phyloP scores from a whole-genome alignment of 2,113 vertebrate species.

The Oenanthe oenanthe region DNA sequence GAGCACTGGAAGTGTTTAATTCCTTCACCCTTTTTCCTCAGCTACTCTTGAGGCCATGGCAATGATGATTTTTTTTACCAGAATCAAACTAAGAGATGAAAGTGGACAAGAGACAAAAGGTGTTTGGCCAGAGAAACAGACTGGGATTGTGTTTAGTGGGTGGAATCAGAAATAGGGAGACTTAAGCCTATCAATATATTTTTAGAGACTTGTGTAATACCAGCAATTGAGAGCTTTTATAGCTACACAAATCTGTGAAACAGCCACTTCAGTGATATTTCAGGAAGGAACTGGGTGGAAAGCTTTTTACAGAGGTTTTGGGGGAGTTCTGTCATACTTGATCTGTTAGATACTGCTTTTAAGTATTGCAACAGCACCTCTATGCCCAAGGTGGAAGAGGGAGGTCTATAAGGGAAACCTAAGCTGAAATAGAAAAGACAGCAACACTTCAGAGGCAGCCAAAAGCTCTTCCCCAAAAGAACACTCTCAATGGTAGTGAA shows the following conservation, averaged over 20 bases:
- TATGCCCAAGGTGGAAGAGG: neutral
- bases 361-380: neutral
- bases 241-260: constrained; percentile 43
- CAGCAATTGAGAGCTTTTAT: constrained; percentile 21
- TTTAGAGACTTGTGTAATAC: neutral
- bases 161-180: neutral
- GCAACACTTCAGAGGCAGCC: neutral
- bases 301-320: neutral
- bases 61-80: neutral
- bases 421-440: neutral
- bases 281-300: constrained; percentile 1
- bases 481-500: neutral
- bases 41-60: neutral
- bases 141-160: neutral
- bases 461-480: neutral
- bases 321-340: neutral
- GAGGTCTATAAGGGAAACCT: neutral
- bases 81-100: neutral
- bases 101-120: neutral
- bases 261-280: neutral
- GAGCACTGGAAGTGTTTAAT: neutral
- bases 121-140: neutral
- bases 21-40: neutral
- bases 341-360: neutral
- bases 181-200: constrained; percentile 9